These are phyloP conservation scores for Heloderma charlesbogerti DNA, from an alignment of 2,113 vertebrate genomes.

Conservation along the genomic window DNA sequence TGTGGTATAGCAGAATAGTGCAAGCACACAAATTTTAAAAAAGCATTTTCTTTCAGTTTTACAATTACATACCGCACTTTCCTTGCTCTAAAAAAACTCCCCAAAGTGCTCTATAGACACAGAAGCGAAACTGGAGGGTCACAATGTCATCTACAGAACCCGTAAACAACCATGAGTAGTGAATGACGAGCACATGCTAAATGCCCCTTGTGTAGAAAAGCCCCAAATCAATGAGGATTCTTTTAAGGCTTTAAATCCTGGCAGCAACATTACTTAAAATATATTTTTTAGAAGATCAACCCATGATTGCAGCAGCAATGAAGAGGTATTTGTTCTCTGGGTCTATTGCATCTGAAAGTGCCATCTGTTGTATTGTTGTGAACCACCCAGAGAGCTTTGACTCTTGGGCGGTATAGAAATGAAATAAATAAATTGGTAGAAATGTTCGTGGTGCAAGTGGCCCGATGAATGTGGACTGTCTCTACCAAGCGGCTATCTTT, in stretches of 20 bases:
- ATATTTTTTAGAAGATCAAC: not conserved
- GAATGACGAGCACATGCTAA: too few relatives aligned
- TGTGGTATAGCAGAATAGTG: too few relatives aligned
- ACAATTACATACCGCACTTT: too few relatives aligned
- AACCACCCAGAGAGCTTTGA: too few relatives aligned
- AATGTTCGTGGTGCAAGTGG: not conserved
- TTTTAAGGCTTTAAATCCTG: not conserved
- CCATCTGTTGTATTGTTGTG: not conserved
- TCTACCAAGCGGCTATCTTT: not conserved
- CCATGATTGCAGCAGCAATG: not conserved
- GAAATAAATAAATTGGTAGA: not conserved
- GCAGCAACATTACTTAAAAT: not conserved
- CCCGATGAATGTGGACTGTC: not conserved
- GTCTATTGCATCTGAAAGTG: not conserved
- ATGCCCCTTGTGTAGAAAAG: not conserved
- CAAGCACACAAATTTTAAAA: too few relatives aligned
- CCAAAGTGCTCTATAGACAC: too few relatives aligned
- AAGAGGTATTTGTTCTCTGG: not conserved
- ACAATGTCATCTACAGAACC: too few relatives aligned
- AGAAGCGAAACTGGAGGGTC: too few relatives aligned
- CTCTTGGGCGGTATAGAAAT: too few relatives aligned
- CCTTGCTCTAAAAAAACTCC: too few relatives aligned
- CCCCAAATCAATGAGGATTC: not conserved
- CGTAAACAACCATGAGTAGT: too few relatives aligned
- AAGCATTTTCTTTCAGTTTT: too few relatives aligned